These are phyloP conservation scores for Pandemis corylana DNA, from an alignment of 2,888 invertebrate species.

Conservation along the genomic window DNA sequence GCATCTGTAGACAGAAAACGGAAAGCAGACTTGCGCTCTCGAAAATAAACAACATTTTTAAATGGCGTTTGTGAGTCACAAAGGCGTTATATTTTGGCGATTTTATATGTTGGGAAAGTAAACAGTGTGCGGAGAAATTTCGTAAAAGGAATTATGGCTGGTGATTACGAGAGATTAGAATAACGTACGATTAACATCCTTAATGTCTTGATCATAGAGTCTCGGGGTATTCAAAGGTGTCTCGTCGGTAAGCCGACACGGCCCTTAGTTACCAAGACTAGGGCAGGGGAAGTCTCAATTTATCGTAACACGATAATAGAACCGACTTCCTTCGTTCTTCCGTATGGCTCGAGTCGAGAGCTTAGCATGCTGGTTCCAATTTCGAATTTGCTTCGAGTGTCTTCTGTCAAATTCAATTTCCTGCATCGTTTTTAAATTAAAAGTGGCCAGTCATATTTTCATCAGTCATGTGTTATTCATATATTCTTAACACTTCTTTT, in stretches of 20 bases:
- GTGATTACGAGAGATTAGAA: constrained; percentile 15
- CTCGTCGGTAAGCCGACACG: constrained; percentile 31
- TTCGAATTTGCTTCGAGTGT: constrained; percentile 49
- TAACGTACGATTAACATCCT: constrained; percentile 6
- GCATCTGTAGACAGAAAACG: constrained; percentile 24
- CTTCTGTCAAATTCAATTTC: constrained; percentile 33
- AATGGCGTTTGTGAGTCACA: constrained; percentile 23
- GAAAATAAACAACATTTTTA: constrained; percentile 35
- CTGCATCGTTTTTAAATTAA: constrained; percentile 16
- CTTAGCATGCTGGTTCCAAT: constrained; percentile 39
- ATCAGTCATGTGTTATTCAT: neutral
- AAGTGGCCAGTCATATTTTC: constrained; percentile 6
- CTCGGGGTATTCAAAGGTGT: constrained; percentile 23
- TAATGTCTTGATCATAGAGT: neutral
- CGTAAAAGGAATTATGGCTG: constrained; percentile 17
- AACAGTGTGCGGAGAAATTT: constrained; percentile 28
- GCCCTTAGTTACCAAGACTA: constrained; percentile 47
- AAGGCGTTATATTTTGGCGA: constrained; percentile 29
- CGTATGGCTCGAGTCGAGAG: constrained; percentile 37
- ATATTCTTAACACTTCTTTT: neutral
- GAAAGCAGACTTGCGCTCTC: constrained; percentile 25
- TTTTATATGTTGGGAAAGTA: constrained; percentile 30
- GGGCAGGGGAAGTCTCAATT: constrained; percentile 71
- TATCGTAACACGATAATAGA: constrained; percentile 65
- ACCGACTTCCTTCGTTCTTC: constrained; percentile 49